Base-by-base conservation (phyloP, 2,797 vertebrate genomes). In the Xenops minutus region DNA sequence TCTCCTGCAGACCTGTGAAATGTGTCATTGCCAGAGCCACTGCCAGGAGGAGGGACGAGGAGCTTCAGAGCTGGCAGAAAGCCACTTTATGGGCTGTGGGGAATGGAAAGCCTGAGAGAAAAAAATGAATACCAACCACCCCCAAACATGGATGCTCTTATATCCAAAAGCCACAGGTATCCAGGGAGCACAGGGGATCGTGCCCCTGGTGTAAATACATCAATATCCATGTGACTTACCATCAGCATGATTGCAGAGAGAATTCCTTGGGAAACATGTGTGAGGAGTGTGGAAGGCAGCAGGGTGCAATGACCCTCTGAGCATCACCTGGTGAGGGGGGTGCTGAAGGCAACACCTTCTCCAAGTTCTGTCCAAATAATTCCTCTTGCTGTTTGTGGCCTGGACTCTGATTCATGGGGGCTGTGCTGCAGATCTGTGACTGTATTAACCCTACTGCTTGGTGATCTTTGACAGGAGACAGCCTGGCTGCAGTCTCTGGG, bases 21-120 rank as follows among this genome's bases (percentile, higher is more conserved):
- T 26, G 23, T 76, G 63, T 55, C 85, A 51, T 56, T 1, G 2
- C 23, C 78, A 59, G 48, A 21, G 32, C 46, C 0, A 4, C 66
- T 56, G 71, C 54, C 63, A 49, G 54, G 69, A 10, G 0, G 37
- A 79, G 82, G 55, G 55, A 41, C 1, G 37, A 73, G 86, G 56
- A 91, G 52, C 30, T 37, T 74, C 74, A 73, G n/a, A 82, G 63
- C 18, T 89, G 78, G 9, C 61, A 88, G n/a, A 68, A 88, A 83
- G 46, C 30, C 46, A 24, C 44, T 43, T 11, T 12, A 17, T 0
- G 5, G 52, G 52, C 29, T 10, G 0, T 52, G 76, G 36, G 49
- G 66, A 94, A 85, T 14, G 18, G 49, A 89, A 71, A 73, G 43
- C 22, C 79, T 76, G 21, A 0, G 1, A 72, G 85, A 29, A 64